These are phyloP conservation scores for Cyprinodon brontotheroides DNA, from an alignment of 2,113 vertebrate genomes.

Conservation along the genomic window DNA sequence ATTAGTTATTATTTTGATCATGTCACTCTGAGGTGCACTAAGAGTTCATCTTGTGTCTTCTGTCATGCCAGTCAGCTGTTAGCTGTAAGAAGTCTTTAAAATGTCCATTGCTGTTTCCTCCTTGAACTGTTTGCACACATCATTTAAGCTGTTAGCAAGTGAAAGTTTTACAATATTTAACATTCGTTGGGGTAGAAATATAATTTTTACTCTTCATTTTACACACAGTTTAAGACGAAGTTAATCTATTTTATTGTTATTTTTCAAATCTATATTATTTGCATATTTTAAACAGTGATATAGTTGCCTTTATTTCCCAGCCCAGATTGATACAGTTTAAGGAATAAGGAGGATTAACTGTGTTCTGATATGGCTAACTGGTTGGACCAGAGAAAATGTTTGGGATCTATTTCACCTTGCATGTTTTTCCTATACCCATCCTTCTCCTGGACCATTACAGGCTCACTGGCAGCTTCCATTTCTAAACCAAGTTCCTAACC, in stretches of 20 bases:
- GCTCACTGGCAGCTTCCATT: too few species aligned
- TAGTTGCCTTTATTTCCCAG: not conserved
- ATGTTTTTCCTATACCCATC: too few species aligned
- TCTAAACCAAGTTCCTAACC: too few species aligned
- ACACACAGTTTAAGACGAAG: not conserved
- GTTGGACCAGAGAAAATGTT: too few species aligned
- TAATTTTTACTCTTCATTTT: not conserved
- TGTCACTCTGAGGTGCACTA: not conserved
- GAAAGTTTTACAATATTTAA: too few species aligned
- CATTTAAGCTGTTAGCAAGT: too few species aligned
- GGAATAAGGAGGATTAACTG: too few species aligned
- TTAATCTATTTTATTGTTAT: not conserved
- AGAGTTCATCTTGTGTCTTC: not conserved
- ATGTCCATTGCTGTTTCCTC: not conserved
- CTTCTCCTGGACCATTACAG: too few species aligned
- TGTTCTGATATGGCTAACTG: too few species aligned
- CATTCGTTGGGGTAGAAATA: too few species aligned
- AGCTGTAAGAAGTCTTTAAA: not conserved
- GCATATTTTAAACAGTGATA: not conserved
- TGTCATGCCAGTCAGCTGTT: not conserved
- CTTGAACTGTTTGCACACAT: not conserved
- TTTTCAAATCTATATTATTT: not conserved
- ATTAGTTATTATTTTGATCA: too few species aligned
- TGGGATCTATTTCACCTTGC: too few species aligned
- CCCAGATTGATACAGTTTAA: not conserved